Conservation (phyloP, 2,797 vertebrate genomes). For the Hypotaenidia okinawae region DNA sequence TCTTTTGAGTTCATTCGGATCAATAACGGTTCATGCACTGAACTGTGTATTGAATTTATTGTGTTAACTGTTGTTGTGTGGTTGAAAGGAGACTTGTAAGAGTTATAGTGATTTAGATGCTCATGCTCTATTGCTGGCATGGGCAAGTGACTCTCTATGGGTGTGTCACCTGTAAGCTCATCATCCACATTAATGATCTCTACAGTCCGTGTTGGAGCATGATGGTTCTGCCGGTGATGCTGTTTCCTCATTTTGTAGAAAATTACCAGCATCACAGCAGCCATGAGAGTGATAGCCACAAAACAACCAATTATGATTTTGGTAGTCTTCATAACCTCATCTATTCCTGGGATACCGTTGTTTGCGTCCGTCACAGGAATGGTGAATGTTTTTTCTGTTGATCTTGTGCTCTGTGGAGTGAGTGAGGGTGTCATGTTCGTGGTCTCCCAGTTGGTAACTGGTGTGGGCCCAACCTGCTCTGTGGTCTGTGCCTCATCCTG, state of each 20-base stretch:
- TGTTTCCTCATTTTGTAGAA: constrained; percentile 99
- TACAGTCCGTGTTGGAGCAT: constrained; percentile 94
- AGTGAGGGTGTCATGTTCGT: constrained; percentile 89
- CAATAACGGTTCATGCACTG: constrained; percentile 99
- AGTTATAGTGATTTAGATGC: constrained; percentile 99
- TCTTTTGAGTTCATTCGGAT: constrained; percentile 99
- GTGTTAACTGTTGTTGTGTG: constrained; percentile 93
- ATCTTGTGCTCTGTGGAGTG: constrained; percentile 88
- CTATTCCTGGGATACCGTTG: constrained; percentile 91
- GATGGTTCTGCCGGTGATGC: constrained; percentile 98
- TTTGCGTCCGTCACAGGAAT: constrained; percentile 89
- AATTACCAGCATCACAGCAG: constrained; percentile 98
- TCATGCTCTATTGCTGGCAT: constrained; percentile 97
- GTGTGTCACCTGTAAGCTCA: constrained; percentile 92
- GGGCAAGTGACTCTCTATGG: constrained; percentile 96
- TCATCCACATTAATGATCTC: constrained; percentile 99
- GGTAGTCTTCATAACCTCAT: constrained; percentile 99
- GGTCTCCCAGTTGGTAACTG: constrained; percentile 86
- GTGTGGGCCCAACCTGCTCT: constrained; percentile 91
- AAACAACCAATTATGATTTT: constrained; percentile 99
- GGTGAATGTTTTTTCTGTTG: constrained; percentile 93
- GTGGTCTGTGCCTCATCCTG: constrained; percentile 92
- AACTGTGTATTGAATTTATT: constrained; percentile 99
- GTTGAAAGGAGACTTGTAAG: constrained; percentile 98
- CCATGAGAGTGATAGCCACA: constrained; percentile 99